Evolutionary conservation across 2,113 vertebrate genomes (phyloP).

Genomic region (Urocynchramus pylzowi): DNA sequence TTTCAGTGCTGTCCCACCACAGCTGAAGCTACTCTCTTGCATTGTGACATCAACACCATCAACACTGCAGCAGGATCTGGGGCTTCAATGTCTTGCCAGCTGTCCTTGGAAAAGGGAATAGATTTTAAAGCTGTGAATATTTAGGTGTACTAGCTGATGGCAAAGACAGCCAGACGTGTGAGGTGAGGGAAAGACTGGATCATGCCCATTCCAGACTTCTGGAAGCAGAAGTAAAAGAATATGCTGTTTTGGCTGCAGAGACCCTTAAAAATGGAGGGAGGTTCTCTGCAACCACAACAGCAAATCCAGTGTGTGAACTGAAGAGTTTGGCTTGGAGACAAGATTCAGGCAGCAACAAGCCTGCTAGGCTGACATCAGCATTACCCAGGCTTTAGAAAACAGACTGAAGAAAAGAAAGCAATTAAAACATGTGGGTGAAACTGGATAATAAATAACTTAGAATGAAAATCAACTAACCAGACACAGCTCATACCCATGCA

Average conservation of each 20-base stretch:
- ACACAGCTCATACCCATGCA: neutral
- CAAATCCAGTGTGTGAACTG: neutral
- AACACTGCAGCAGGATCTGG: neutral
- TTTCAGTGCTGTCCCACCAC: neutral
- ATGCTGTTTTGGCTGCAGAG: neutral
- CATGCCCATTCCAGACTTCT: neutral
- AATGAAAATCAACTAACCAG: neutral
- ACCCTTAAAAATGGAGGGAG: neutral
- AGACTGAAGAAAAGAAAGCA: constrained; percentile 1
- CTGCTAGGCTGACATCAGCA: constrained; percentile 41
- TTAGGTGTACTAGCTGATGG: neutral
- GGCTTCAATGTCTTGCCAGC: neutral
- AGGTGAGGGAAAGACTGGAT: constrained; percentile 11
- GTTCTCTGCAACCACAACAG: constrained; percentile 10
- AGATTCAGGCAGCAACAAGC: constrained; percentile 24
- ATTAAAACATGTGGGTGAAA: neutral
- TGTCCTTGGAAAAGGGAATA: constrained; percentile 7
- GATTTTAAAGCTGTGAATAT: constrained; percentile 13
- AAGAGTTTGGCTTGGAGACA: constrained; percentile 21
- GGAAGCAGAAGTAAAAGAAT: constrained; percentile 10
- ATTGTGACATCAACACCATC: neutral
- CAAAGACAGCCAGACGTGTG: constrained; percentile 9
- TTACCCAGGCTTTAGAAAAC: neutral
- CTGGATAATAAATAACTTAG: neutral
- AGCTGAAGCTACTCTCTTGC: neutral